A percentile compares a stretch with the other conserved stretches of the same genome.
Conservation (phyloP, 2,888 invertebrate genomes). For the Perithous albicinctus region DNA sequence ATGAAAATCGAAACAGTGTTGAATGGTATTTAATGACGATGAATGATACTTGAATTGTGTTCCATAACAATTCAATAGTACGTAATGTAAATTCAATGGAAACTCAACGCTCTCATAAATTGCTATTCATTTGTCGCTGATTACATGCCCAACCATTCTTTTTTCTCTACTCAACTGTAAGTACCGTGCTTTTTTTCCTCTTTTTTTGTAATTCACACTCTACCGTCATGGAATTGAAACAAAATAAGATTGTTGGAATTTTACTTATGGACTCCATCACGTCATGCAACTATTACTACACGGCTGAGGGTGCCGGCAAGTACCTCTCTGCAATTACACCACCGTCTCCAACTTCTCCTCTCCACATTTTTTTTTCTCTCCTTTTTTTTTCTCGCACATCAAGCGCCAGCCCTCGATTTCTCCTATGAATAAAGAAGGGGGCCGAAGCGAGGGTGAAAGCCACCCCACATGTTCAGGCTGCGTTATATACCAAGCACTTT, state of each 20-base stretch:
- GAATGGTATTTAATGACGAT: not conserved
- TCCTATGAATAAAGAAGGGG: conserved; percentile 56
- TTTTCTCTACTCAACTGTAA: not conserved
- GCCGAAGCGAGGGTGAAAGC: conserved; percentile 46
- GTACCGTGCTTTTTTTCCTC: not conserved
- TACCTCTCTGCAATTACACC: conserved; percentile 57
- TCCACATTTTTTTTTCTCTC: too few relatives aligned
- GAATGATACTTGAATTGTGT: not conserved
- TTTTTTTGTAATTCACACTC: conserved; percentile 16
- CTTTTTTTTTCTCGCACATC: conserved; percentile 30
- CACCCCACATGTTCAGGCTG: not conserved
- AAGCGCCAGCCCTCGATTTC: conserved; percentile 60
- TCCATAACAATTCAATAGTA: not conserved
- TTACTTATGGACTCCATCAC: conserved; percentile 20
- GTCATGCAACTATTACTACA: conserved; percentile 22
- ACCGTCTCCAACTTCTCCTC: conserved; percentile 38
- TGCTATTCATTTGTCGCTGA: not conserved
- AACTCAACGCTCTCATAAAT: not conserved
- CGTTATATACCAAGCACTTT: not conserved
- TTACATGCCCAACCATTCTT: not conserved
- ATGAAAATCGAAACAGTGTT: not conserved
- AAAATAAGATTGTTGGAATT: conserved; percentile 1
- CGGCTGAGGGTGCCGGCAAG: conserved; percentile 48
- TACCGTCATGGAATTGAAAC: conserved; percentile 7
- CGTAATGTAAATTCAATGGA: not conserved